Evolutionary conservation across 2,113 vertebrate genomes (phyloP).

Genomic region (Phaetusa simplex): DNA sequence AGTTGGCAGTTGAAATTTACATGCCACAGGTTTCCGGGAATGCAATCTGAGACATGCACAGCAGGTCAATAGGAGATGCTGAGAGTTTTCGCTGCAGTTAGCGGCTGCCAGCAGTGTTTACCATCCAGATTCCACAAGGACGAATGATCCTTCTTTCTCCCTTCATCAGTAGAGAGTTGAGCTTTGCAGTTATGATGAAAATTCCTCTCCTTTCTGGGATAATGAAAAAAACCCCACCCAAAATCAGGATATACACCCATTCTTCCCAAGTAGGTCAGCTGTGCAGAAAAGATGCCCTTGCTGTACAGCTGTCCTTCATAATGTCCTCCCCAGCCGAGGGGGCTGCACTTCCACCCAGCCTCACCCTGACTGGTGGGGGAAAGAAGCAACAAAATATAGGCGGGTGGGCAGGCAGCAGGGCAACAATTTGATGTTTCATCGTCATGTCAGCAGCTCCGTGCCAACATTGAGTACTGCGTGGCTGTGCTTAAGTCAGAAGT

Average conservation of each 20-base stretch:
- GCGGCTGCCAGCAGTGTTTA: rapidly evolving
- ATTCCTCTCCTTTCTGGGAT: background rate
- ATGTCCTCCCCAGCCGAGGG: rapidly evolving
- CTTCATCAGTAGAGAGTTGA: background rate
- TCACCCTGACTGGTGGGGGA: background rate
- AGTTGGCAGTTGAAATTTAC: background rate
- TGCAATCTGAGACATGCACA: background rate
- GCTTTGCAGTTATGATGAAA: background rate
- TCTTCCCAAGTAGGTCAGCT: background rate
- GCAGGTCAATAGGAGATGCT: rapidly evolving
- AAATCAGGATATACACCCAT: background rate
- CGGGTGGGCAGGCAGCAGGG: background rate
- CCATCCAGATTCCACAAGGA: background rate
- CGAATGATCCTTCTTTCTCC: rapidly evolving
- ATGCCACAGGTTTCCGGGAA: background rate
- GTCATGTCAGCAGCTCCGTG: rapidly evolving
- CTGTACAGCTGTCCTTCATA: background rate
- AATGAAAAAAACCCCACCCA: background rate
- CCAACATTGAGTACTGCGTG: background rate
- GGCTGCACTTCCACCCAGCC: too few species aligned
- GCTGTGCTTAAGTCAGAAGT: background rate
- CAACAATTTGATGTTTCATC: background rate
- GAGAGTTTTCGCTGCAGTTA: background rate
- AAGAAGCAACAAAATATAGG: background rate
- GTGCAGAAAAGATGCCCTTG: rapidly evolving